Base-by-base conservation (phyloP, 2,113 vertebrate species). In the Upupa epops region DNA sequence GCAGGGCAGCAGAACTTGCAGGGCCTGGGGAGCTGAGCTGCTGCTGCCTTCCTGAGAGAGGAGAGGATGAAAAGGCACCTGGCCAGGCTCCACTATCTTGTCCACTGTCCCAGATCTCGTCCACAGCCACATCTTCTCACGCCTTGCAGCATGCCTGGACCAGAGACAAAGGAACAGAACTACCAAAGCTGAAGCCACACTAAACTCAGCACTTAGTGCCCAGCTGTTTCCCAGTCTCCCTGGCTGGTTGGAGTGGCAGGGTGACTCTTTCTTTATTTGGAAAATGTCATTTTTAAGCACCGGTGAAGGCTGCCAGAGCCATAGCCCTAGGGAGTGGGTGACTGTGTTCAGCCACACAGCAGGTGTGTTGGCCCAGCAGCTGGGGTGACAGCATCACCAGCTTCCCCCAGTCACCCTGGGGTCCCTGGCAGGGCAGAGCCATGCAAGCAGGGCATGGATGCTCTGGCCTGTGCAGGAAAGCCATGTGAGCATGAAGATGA, bases 391-490 rank as follows among this genome's bases (percentile, higher is more conserved):
- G 28, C 28, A 51, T 17, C 32, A 84, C 31, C 69, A 45, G 42
- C 7, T 6, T 11, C 17, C 6, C 21, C 48, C 19, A 8, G 17
- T 52, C 0, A 0, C 25, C 45, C 31, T 5, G 22, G 4, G 6
- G 11, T 32, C 15, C 4, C 5, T 6, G 9, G 36, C 32, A 42
- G 40, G 45, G 8, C 28, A 55, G 5, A 34, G 74, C 25, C 19
- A 26, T 55, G 58, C 66, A 60, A 70, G 52, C 1, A 3, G 66
- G 36, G 24, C 26, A 8, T 0, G 17, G 56, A 29, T 5, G 3
- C 8, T 36, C 28, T 24, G 34, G n/a, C 15, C 31, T 16, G 3
- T 29, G 16, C 46, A 56, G 78, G 37, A 31, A 80, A 73, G 22
- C 25, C 61, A 65, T 45, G 17, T 56, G 61, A 60, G 31, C 2